Evolutionary conservation across 2,888 invertebrate species (phyloP).

Genomic region (Drosophila mayaguana): DNA sequence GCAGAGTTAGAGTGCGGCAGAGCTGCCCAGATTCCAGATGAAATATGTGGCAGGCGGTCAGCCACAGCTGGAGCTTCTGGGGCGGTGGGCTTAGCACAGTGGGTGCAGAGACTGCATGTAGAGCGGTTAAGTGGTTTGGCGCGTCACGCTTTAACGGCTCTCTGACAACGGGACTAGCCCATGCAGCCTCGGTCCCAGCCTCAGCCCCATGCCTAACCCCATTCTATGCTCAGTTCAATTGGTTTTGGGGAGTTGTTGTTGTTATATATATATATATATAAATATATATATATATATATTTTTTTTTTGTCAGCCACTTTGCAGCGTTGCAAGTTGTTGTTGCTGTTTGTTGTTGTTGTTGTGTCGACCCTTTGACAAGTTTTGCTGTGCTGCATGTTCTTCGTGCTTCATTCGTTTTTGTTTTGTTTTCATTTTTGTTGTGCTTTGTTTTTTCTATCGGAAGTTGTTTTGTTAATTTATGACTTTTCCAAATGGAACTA

Average conservation of each 20-base stretch:
- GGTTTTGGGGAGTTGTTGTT: conserved; percentile 21
- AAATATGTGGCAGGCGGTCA: conserved; percentile 69
- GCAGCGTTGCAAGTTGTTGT: conserved; percentile 34
- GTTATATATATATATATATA: too few relatives aligned
- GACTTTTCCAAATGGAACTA: conserved; percentile 66
- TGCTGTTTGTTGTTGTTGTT: conserved; percentile 12
- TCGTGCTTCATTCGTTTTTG: conserved; percentile 61
- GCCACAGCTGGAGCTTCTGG: conserved; percentile 40
- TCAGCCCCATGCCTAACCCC: background rate
- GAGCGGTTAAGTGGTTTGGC: conserved; percentile 50
- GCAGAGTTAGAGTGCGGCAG: background rate
- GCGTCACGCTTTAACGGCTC: conserved; percentile 65
- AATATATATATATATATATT: too few relatives aligned
- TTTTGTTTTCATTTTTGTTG: conserved; percentile 21
- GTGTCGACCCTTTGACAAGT: conserved; percentile 62
- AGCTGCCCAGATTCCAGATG: conserved; percentile 31
- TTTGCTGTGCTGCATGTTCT: conserved; percentile 44
- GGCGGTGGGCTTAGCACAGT: background rate
- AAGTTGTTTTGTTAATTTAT: conserved; percentile 79
- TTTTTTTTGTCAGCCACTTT: conserved; percentile 29
- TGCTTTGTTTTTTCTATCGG: conserved; percentile 68
- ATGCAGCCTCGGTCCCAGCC: background rate
- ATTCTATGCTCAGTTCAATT: conserved; percentile 29
- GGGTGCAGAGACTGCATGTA: conserved; percentile 23
- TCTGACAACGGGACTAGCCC: conserved; percentile 38